Percentiles rank a stretch among this genome's conserved stretches.
phyloP scores from a whole-genome alignment of 2,888 invertebrate species.

The Acholoe squamosa region DNA sequence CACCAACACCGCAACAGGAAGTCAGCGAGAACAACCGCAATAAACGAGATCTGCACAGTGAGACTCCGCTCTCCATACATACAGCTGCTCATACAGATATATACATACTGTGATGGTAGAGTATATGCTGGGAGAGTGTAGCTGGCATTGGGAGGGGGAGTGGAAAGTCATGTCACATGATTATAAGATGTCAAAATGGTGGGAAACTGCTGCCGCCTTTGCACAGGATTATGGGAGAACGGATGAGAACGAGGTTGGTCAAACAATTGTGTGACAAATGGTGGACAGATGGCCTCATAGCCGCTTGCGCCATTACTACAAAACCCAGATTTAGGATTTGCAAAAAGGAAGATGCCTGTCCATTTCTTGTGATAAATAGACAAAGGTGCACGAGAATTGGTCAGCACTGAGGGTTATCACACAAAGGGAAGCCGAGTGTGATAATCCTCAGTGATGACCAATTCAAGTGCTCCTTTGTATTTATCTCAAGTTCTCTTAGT shows the following conservation, averaged over 20 bases:
- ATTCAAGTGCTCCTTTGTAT: too few species aligned
- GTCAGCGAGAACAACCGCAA: not conserved
- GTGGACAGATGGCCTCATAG: too few species aligned
- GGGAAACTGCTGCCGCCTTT: not conserved
- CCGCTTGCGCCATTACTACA: too few species aligned
- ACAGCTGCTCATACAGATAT: not conserved
- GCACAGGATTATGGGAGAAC: not conserved
- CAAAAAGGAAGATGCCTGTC: too few species aligned
- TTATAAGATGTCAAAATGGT: constrained; percentile 38
- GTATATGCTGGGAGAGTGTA: not conserved
- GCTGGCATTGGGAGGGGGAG: not conserved
- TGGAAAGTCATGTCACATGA: constrained; percentile 22
- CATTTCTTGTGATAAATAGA: too few species aligned
- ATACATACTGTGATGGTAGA: not conserved
- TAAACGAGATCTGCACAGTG: not conserved
- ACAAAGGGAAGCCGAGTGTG: too few species aligned
- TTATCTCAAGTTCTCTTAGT: too few species aligned
- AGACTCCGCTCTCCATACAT: not conserved
- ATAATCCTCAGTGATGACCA: too few species aligned
- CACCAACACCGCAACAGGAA: not conserved
- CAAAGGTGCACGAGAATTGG: too few species aligned
- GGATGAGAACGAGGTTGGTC: not conserved
- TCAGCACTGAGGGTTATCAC: too few species aligned
- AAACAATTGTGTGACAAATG: constrained; percentile 27
- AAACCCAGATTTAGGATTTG: too few species aligned